These are phyloP conservation scores for Lasioglossum malachurum DNA, from an alignment of 2,888 invertebrate genomes.

Conservation along the genomic window DNA sequence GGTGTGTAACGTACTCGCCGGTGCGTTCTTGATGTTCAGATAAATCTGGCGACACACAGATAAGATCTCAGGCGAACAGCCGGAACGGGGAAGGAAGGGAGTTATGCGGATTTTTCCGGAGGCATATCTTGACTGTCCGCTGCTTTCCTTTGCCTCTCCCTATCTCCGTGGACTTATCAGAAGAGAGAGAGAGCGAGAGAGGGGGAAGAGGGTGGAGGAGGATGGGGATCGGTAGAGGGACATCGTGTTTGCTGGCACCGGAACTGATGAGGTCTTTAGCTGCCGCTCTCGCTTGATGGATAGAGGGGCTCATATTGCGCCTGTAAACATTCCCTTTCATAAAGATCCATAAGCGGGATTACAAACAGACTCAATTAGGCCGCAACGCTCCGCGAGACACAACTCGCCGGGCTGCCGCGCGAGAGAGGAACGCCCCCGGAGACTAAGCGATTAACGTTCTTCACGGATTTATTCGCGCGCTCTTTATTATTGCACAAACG, in stretches of 20 bases:
- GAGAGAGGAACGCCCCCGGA: constrained; percentile 47
- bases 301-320: constrained; percentile 76
- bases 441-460: constrained; percentile 59
- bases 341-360: constrained; percentile 76
- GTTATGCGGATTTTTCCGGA: constrained; percentile 69
- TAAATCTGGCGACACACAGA: constrained; percentile 72
- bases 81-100: constrained; percentile 35
- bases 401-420: constrained; percentile 26
- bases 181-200: background rate
- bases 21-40: constrained; percentile 71
- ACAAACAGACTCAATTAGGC: constrained; percentile 77
- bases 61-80: constrained; percentile 62
- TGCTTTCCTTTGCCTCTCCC: constrained; percentile 51
- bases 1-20: constrained; percentile 50
- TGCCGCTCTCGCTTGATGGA: constrained; percentile 76
- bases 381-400: constrained; percentile 56
- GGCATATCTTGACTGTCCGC: constrained; percentile 50
- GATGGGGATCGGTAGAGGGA: constrained; percentile 32
- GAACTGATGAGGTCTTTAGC: constrained; percentile 77
- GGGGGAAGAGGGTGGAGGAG: background rate
- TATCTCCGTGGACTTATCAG: constrained; percentile 67
- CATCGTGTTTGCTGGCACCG: constrained; percentile 72
- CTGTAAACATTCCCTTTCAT: constrained; percentile 79
- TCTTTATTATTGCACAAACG: background rate
- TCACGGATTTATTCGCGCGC: constrained; percentile 25